Conservation (phyloP, 2,113 vertebrate species). For the Cynocephalus volans region DNA sequence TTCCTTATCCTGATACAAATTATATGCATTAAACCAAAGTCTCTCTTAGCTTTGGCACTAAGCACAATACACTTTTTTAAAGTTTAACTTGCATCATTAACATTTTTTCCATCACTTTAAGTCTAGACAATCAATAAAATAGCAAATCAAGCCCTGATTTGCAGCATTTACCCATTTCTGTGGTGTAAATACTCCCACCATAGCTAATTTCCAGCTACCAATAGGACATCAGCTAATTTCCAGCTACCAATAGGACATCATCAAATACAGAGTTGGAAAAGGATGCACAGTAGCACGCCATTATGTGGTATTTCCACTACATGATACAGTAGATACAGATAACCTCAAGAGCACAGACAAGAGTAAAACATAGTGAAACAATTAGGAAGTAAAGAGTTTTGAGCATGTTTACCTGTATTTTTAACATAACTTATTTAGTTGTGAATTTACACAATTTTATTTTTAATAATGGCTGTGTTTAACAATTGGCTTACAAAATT, state of each 20-base stretch:
- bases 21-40: background rate
- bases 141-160: background rate
- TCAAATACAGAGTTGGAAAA: background rate
- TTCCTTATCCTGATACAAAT: background rate
- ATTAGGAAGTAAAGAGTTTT: background rate
- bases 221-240: background rate
- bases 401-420: background rate
- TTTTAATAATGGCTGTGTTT: slow-evolving; percentile 33
- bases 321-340: background rate
- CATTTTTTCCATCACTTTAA: background rate
- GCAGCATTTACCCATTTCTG: background rate
- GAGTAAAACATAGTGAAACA: background rate
- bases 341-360: background rate
- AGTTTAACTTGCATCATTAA: background rate
- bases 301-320: background rate
- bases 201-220: background rate
- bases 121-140: background rate
- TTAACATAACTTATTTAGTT: background rate
- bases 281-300: background rate
- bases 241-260: background rate
- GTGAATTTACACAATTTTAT: background rate
- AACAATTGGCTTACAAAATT: background rate
- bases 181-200: background rate
- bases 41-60: background rate
- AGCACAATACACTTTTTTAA: background rate